Percentiles rank a stretch among this genome's conserved stretches.
These are phyloP conservation scores for Anastatus disparis DNA, from an alignment of 1,140 invertebrate genomes.

Conservation along the genomic window DNA sequence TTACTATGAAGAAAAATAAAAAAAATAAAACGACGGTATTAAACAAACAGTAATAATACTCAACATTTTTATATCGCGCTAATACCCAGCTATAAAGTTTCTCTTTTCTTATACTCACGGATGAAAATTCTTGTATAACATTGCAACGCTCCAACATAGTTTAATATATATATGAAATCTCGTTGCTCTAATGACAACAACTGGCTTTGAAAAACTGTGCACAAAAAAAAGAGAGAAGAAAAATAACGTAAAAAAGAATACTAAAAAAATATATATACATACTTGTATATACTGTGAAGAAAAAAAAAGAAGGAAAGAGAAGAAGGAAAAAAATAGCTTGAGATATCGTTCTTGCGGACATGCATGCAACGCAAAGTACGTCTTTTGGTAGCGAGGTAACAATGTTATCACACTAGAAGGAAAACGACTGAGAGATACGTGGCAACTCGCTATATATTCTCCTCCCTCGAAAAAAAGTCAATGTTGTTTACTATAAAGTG, in stretches of 20 bases:
- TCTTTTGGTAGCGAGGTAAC: not conserved
- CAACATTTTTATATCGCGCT: not conserved
- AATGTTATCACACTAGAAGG: conserved; percentile 38
- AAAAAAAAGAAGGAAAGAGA: not conserved
- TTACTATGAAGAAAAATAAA: no score
- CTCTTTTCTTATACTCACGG: not conserved
- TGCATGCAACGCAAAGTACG: no score
- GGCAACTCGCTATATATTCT: not conserved
- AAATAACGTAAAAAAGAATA: not conserved
- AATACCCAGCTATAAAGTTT: not conserved
- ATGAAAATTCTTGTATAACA: conserved; percentile 5
- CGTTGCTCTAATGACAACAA: conserved; percentile 23
- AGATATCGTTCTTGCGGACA: no score
- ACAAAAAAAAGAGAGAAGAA: not conserved
- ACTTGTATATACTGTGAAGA: not conserved
- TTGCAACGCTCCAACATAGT: not conserved
- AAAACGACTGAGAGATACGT: conserved; percentile 34
- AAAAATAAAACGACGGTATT: not conserved
- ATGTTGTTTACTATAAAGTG: no score
- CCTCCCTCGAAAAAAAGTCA: no score
- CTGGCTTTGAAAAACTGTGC: not conserved
- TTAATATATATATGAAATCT: conserved; percentile 38
- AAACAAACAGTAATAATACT: conserved; percentile 7
- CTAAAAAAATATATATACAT: no score
- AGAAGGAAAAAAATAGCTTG: not conserved